Percentiles rank a stretch among this genome's conserved stretches.
phyloP scores from a whole-genome alignment of 2,113 vertebrate genomes.

The Protobothrops mucrosquamatus region DNA sequence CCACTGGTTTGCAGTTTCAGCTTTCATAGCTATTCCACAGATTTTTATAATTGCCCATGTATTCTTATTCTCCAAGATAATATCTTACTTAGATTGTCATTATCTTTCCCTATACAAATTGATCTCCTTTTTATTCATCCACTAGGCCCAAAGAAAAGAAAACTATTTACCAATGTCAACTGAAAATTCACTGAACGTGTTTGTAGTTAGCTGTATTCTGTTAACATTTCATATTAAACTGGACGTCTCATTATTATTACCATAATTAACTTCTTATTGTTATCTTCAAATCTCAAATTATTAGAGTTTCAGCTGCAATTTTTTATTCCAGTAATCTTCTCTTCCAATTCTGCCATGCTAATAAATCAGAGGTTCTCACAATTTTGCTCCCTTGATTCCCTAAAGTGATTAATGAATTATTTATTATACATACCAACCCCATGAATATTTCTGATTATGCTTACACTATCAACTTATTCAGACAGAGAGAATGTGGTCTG shows the following conservation, averaged over 20 bases:
- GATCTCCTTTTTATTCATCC: not conserved
- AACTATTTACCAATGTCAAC: not conserved
- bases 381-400: not conserved
- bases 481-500: not conserved
- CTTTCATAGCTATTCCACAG: not conserved
- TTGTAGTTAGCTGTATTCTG: not conserved
- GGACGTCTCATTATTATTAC: not conserved
- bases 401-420: not conserved
- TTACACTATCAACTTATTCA: not conserved
- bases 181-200: not conserved
- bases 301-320: not conserved
- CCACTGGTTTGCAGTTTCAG: not conserved
- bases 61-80: not conserved
- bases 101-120: not conserved
- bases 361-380: not conserved
- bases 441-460: not conserved
- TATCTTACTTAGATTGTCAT: not conserved
- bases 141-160: not conserved
- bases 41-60: not conserved
- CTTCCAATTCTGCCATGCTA: not conserved
- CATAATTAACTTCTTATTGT: not conserved
- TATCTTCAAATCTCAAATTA: not conserved
- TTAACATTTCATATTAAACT: not conserved
- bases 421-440: not conserved
- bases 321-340: not conserved